Evolutionary conservation across 2,888 invertebrate species (phyloP).

Genomic region (Glaucopsyche alexis): DNA sequence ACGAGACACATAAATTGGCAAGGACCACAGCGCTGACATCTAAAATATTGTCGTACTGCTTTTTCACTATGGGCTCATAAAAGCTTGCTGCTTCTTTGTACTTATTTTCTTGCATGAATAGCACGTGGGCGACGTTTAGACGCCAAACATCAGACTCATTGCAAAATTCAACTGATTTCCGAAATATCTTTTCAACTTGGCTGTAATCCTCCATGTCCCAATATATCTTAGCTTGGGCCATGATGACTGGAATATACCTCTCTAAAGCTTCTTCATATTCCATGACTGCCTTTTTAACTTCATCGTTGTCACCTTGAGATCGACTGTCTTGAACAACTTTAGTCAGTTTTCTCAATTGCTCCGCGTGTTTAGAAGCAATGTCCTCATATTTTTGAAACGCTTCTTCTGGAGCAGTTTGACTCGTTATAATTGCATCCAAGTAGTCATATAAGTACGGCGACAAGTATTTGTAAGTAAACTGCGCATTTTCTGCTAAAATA

Average conservation of each 20-base stretch:
- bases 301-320: conserved; percentile 92
- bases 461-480: conserved; percentile 96
- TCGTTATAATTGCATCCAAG: conserved; percentile 96
- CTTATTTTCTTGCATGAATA: conserved; percentile 99
- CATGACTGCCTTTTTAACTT: conserved; percentile 92
- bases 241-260: conserved; percentile 97
- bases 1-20: conserved; percentile 98
- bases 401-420: conserved; percentile 97
- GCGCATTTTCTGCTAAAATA: conserved; percentile 97
- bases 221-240: conserved; percentile 99
- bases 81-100: conserved; percentile 98
- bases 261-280: conserved; percentile 95
- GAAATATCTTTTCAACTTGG: conserved; percentile 97
- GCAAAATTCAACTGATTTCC: conserved; percentile 98
- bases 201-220: conserved; percentile 98
- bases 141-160: conserved; percentile 98
- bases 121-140: conserved; percentile 97
- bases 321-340: conserved; percentile 97
- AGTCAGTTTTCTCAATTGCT: conserved; percentile 92
- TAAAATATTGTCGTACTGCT: conserved; percentile 95
- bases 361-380: conserved; percentile 94
- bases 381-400: conserved; percentile 98
- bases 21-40: conserved; percentile 98
- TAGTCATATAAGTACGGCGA: conserved; percentile 97
- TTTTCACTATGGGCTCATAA: conserved; percentile 98